phyloP scores from a whole-genome alignment of 2,113 vertebrate species.

The Notarius quadriscutis region DNA sequence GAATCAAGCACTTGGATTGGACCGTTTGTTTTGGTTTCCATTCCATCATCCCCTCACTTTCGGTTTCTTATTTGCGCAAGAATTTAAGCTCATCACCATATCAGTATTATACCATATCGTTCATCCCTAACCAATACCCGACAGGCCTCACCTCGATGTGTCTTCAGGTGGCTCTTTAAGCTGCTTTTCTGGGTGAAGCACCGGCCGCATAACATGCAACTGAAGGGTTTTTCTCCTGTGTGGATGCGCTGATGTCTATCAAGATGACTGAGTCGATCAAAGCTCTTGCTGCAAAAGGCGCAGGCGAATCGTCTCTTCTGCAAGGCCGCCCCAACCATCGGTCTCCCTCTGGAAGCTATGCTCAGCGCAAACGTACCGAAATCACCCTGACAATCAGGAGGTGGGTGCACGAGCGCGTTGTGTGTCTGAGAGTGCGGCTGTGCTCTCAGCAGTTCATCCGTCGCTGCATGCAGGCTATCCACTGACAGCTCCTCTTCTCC shows the following conservation, averaged over 20 bases:
- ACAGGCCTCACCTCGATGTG: slow-evolving; percentile 38
- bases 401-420: background rate
- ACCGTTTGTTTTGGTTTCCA: no score
- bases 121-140: background rate
- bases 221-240: slow-evolving; percentile 46
- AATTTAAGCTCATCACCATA: no score
- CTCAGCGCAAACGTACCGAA: background rate
- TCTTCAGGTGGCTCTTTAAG: slow-evolving; percentile 47
- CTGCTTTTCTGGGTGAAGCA: slow-evolving; percentile 52
- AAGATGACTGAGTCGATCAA: slow-evolving; percentile 46
- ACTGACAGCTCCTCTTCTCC: slow-evolving; percentile 16
- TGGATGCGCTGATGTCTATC: slow-evolving; percentile 49
- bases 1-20: no score
- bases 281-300: slow-evolving; percentile 45
- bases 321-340: background rate
- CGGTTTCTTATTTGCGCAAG: no score
- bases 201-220: slow-evolving; percentile 40
- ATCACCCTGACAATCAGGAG: slow-evolving; percentile 14
- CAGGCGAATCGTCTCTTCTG: slow-evolving; percentile 45
- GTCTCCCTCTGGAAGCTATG: background rate
- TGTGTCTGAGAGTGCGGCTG: background rate
- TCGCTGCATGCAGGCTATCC: slow-evolving; percentile 1
- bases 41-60: no score
- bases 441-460: slow-evolving; percentile 8
- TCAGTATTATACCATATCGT: background rate